A percentile compares a stretch with the other conserved stretches of the same genome.
Evolutionary conservation across 2,113 vertebrate genomes (phyloP).

Genomic region (Bubo blakistoni): DNA sequence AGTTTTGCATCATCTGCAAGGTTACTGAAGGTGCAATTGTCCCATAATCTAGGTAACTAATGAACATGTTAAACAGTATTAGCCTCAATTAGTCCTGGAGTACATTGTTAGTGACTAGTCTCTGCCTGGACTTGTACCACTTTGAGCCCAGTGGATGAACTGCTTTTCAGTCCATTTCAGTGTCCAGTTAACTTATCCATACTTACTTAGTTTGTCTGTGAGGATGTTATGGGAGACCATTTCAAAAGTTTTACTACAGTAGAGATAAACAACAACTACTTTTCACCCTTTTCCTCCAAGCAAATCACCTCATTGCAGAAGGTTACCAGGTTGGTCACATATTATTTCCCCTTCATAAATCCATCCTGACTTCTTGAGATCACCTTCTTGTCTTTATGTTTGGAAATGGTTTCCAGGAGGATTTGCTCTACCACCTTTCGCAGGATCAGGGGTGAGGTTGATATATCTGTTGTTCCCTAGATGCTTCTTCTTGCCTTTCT

Average conservation of each 20-base stretch:
- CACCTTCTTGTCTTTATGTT: background rate
- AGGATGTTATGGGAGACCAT: background rate
- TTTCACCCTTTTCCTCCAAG: background rate
- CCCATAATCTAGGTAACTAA: background rate
- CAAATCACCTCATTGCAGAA: background rate
- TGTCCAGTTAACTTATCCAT: background rate
- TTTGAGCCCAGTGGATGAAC: background rate
- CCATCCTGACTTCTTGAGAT: background rate
- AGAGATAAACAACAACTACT: background rate
- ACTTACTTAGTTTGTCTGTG: background rate
- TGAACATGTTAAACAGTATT: background rate
- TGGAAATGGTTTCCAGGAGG: background rate
- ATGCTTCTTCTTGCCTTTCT: background rate
- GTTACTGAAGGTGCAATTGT: background rate
- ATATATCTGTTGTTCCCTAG: background rate
- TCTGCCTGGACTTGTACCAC: background rate
- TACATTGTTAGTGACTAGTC: background rate
- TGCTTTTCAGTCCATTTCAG: background rate
- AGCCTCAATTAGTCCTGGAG: background rate
- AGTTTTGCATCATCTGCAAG: background rate
- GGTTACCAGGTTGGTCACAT: background rate
- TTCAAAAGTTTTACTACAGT: background rate
- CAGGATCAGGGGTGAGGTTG: background rate
- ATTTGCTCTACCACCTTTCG: background rate
- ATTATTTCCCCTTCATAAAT: background rate